Conservation (phyloP, 2,113 vertebrate genomes). For the Sebastes schlegelii region DNA sequence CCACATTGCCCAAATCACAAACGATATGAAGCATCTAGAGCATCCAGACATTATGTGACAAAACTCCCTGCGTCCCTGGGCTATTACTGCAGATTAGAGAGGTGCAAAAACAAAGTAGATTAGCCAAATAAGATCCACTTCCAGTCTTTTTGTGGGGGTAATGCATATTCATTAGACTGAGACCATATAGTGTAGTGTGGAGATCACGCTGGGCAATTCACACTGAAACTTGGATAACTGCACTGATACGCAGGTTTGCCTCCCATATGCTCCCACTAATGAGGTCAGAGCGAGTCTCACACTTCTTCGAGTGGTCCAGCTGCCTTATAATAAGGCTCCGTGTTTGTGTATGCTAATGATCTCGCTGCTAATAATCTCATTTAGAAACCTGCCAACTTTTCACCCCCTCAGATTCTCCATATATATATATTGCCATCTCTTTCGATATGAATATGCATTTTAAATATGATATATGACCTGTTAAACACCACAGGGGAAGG, state of each 20-base stretch:
- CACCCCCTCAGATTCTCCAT: constrained; percentile 20
- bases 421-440: not conserved
- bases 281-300: constrained; percentile 78
- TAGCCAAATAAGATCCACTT: constrained; percentile 43
- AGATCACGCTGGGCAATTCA: constrained; percentile 54
- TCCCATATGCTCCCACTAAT: constrained; percentile 83
- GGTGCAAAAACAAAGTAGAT: constrained; percentile 27
- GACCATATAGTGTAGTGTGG: constrained; percentile 39
- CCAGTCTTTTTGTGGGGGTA: constrained; percentile 3
- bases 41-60: constrained; percentile 11
- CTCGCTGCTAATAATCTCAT: constrained; percentile 77
- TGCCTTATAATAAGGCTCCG: constrained; percentile 78
- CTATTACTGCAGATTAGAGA: constrained; percentile 44
- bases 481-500: not conserved
- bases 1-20: not conserved
- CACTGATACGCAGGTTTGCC: constrained; percentile 60
- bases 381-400: constrained; percentile 68
- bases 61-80: constrained; percentile 1
- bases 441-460: constrained; percentile 20
- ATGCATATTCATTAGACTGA: constrained; percentile 62
- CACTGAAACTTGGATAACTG: constrained; percentile 69
- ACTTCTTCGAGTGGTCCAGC: constrained; percentile 69
- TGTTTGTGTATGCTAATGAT: constrained; percentile 83
- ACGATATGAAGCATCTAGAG: not conserved
- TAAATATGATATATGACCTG: constrained; percentile 16